Conservation (phyloP, 1,140 invertebrate species). For the Epicauta chinensis region DNA sequence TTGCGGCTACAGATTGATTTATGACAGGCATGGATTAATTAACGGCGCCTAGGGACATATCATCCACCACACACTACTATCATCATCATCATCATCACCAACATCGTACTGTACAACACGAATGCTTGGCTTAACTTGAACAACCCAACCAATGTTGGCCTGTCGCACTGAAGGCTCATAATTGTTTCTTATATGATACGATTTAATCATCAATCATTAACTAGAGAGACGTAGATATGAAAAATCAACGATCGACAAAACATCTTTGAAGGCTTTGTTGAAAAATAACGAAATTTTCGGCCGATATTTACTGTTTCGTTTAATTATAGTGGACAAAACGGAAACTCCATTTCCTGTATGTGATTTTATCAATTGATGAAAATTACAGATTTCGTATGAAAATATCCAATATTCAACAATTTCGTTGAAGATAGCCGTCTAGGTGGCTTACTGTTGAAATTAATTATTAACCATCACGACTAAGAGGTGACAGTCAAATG, state of each 20-base stretch:
- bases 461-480: too few relatives aligned
- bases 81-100: constrained; percentile 18
- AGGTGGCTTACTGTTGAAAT: too few relatives aligned
- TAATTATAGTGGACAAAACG: too few relatives aligned
- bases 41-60: constrained; percentile 34
- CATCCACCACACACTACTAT: constrained; percentile 30
- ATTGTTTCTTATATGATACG: constrained; percentile 33
- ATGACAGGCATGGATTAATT: constrained; percentile 39
- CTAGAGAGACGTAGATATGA: background rate
- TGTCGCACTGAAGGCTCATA: constrained; percentile 31
- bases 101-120: too few relatives aligned
- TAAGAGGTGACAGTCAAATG: too few relatives aligned
- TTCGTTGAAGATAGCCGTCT: too few relatives aligned
- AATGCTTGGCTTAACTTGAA: constrained; percentile 8
- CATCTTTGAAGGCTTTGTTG: background rate
- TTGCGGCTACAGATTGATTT: constrained; percentile 42
- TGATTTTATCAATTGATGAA: too few relatives aligned
- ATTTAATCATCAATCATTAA: constrained; percentile 29
- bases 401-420: too few relatives aligned
- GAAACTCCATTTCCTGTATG: too few relatives aligned
- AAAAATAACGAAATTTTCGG: too few relatives aligned
- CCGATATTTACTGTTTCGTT: too few relatives aligned
- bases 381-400: too few relatives aligned
- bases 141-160: constrained; percentile 28
- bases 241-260: background rate